Percentiles rank a stretch among this genome's conserved stretches.
phyloP scores from a whole-genome alignment of 2,888 invertebrate species.

The Corythucha ciliata region DNA sequence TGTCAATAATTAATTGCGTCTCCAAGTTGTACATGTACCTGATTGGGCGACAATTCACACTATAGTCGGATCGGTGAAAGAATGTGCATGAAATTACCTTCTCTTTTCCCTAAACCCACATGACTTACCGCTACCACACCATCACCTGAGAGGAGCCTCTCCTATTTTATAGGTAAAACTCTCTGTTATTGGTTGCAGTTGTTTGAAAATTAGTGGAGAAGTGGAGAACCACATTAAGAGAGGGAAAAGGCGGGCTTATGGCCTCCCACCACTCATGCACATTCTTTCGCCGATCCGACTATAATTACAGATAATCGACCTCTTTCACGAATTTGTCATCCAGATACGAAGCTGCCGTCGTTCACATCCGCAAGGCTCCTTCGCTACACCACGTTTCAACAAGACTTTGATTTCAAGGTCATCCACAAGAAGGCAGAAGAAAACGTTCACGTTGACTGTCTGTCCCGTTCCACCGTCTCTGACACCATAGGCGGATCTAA shows the following conservation, averaged over 20 bases:
- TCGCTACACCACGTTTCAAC: constrained; percentile 23
- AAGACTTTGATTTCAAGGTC: constrained; percentile 24
- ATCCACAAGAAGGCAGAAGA: constrained; percentile 16
- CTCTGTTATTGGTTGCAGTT: too few relatives aligned
- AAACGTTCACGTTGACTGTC: constrained; percentile 23
- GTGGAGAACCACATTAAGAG: too few relatives aligned
- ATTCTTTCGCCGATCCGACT: too few relatives aligned
- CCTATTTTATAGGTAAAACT: too few relatives aligned
- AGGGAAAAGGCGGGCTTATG: too few relatives aligned
- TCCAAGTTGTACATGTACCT: constrained; percentile 14
- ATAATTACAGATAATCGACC: background rate
- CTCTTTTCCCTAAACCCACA: too few relatives aligned
- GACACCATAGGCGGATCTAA: too few relatives aligned
- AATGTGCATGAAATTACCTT: background rate
- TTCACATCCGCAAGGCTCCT: constrained; percentile 3
- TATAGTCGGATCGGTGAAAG: background rate
- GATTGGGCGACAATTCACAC: constrained; percentile 10
- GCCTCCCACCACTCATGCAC: too few relatives aligned
- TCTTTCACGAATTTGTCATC: background rate
- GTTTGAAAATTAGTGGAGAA: too few relatives aligned
- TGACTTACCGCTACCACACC: too few relatives aligned
- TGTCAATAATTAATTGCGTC: background rate
- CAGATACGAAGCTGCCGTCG: constrained; percentile 7
- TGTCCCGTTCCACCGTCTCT: too few relatives aligned
- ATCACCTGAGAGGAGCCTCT: too few relatives aligned